A percentile compares a stretch with the other conserved stretches of the same genome.
These are phyloP conservation scores for Poicephalus meyeri DNA, from an alignment of 2,113 vertebrate genomes.

Conservation along the genomic window DNA sequence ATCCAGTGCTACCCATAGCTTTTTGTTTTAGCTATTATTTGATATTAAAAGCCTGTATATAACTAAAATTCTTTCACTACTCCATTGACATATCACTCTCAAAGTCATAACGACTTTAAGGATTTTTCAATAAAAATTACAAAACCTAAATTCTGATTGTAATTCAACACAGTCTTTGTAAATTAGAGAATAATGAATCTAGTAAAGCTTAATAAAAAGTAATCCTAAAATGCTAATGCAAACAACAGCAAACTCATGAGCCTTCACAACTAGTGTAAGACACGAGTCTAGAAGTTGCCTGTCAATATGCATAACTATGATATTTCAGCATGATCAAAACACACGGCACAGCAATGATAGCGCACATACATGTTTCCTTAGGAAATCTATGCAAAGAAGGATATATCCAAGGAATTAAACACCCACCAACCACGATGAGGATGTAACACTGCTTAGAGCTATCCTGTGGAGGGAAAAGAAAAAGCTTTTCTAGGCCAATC, in stretches of 20 bases:
- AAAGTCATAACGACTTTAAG: neutral
- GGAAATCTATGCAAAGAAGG: constrained; percentile 11
- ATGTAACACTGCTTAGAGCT: neutral
- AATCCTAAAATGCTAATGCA: neutral
- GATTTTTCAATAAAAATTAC: neutral
- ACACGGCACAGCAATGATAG: neutral
- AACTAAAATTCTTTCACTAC: neutral
- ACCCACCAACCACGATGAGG: neutral
- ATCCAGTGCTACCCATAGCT: neutral
- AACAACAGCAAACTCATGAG: neutral
- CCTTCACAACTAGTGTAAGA: neutral
- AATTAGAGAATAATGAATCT: neutral
- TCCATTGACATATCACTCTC: neutral
- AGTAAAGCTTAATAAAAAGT: neutral
- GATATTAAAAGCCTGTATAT: neutral
- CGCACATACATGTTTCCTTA: neutral
- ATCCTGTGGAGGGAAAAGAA: neutral
- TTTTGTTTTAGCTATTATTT: neutral
- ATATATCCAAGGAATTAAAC: constrained; percentile 28
- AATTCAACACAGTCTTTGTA: neutral
- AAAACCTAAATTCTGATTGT: neutral
- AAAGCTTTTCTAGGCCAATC: constrained; percentile 29
- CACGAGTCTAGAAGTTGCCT: neutral
- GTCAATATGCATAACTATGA: neutral
- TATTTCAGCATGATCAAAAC: neutral